These are phyloP conservation scores for Calycopis cecrops DNA, from an alignment of 1,140 invertebrate genomes.

Conservation along the genomic window DNA sequence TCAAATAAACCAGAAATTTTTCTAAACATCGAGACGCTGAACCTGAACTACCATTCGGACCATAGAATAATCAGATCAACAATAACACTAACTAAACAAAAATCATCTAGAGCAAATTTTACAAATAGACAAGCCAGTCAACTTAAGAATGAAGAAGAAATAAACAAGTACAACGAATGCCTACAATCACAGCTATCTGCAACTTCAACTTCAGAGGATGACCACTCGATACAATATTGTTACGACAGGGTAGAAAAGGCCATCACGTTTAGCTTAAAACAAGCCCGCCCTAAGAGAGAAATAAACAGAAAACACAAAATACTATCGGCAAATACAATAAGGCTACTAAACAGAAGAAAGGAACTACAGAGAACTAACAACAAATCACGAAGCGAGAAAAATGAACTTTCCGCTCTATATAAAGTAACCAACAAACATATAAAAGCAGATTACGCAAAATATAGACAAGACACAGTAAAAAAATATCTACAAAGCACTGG, in stretches of 20 bases:
- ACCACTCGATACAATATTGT: slow-evolving; percentile 19
- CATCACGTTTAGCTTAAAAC: slow-evolving; percentile 23
- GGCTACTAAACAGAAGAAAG: no score
- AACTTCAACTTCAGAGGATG: background rate
- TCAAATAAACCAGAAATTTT: slow-evolving; percentile 17
- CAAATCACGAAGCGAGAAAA: no score
- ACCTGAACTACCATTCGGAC: slow-evolving; percentile 21
- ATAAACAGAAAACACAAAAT: no score
- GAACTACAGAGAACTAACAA: no score
- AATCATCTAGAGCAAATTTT: slow-evolving; percentile 14
- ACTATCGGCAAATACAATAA: no score
- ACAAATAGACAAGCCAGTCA: slow-evolving; percentile 5
- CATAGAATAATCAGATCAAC: no score
- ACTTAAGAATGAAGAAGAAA: slow-evolving; percentile 18
- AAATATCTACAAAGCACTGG: no score
- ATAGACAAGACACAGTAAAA: no score
- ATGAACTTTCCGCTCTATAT: no score
- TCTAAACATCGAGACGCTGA: slow-evolving; percentile 19
- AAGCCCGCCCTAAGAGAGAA: no score
- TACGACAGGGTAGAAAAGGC: slow-evolving; percentile 21
- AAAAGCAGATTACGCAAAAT: slow-evolving; percentile 22
- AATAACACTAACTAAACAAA: slow-evolving; percentile 12
- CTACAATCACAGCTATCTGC: slow-evolving; percentile 1
- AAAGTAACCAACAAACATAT: slow-evolving; percentile 26
- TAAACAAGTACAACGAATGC: slow-evolving; percentile 9